Percentiles rank a stretch among this genome's conserved stretches.
These are phyloP conservation scores for Petrocephalus schoutedeni DNA, from an alignment of 2,797 vertebrate species.

Conservation along the genomic window DNA sequence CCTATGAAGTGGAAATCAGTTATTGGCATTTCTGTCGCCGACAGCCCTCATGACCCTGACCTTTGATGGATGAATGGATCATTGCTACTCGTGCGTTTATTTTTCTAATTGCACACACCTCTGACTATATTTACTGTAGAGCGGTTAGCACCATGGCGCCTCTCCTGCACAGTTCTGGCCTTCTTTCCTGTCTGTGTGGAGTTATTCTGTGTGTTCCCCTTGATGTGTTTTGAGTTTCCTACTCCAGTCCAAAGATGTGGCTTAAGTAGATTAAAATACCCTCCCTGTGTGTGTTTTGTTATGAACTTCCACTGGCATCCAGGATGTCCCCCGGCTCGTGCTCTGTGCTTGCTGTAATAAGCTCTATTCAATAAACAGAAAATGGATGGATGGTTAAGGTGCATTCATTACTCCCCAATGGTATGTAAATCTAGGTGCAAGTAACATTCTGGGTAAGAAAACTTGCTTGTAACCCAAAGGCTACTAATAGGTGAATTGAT, in stretches of 20 bases:
- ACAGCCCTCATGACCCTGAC: not conserved
- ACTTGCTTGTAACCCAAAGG: not conserved
- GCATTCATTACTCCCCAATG: not conserved
- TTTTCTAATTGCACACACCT: not conserved
- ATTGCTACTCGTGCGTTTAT: not conserved
- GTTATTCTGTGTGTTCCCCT: not conserved
- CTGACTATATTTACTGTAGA: not conserved
- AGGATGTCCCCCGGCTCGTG: not conserved
- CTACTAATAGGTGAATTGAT: not conserved
- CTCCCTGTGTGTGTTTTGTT: not conserved
- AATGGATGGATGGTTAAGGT: not conserved
- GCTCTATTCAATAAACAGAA: not conserved
- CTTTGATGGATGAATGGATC: not conserved
- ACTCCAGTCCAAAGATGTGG: not conserved
- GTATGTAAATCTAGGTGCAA: not conserved
- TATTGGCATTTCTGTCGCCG: not conserved
- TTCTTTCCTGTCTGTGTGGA: not conserved
- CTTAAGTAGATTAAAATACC: not conserved
- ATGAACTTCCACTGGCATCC: not conserved
- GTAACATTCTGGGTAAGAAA: not conserved
- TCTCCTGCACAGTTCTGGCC: not conserved
- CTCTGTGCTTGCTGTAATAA: not conserved
- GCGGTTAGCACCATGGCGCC: not conserved
- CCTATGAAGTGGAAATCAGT: not conserved
- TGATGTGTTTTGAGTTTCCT: not conserved